phyloP scores from a whole-genome alignment of 1,140 invertebrate species.

The Papilio machaon region DNA sequence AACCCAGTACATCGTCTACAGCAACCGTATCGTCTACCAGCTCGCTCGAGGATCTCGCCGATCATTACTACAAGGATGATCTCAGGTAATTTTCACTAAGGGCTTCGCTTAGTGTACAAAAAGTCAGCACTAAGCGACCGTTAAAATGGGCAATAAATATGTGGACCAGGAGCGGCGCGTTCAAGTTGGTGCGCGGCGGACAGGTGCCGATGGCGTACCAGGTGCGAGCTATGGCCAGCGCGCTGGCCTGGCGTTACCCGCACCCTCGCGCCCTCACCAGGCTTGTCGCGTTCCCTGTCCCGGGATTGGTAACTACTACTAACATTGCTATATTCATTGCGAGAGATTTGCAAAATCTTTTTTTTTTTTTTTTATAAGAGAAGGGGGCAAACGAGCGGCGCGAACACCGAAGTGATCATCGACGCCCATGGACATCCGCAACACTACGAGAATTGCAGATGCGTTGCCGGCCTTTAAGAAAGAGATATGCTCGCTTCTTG shows the following conservation, averaged over 20 bases:
- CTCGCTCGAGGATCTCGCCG: conserved; percentile 43
- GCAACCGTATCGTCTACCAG: background rate
- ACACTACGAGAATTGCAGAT: too few species aligned
- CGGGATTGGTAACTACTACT: conserved; percentile 83
- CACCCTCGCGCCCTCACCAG: conserved; percentile 89
- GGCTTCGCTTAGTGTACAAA: too few species aligned
- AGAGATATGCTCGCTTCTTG: too few species aligned
- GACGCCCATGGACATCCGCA: too few species aligned
- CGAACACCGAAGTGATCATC: too few species aligned
- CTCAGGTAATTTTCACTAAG: conserved; percentile 75
- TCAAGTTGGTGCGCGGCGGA: conserved; percentile 86
- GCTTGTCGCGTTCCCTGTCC: conserved; percentile 89
- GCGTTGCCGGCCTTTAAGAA: too few species aligned
- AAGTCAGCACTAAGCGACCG: too few species aligned
- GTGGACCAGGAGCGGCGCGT: conserved; percentile 86
- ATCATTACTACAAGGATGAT: conserved; percentile 91
- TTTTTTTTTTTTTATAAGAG: too few species aligned
- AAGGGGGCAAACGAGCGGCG: too few species aligned
- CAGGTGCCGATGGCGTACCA: conserved; percentile 88
- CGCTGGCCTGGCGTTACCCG: conserved; percentile 93
- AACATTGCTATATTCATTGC: background rate
- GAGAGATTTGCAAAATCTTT: too few species aligned
- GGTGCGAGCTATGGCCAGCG: conserved; percentile 82
- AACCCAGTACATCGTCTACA: background rate
- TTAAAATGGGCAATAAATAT: too few species aligned